phyloP scores from a whole-genome alignment of 2,113 vertebrate genomes.

The Leucopternis melanops region DNA sequence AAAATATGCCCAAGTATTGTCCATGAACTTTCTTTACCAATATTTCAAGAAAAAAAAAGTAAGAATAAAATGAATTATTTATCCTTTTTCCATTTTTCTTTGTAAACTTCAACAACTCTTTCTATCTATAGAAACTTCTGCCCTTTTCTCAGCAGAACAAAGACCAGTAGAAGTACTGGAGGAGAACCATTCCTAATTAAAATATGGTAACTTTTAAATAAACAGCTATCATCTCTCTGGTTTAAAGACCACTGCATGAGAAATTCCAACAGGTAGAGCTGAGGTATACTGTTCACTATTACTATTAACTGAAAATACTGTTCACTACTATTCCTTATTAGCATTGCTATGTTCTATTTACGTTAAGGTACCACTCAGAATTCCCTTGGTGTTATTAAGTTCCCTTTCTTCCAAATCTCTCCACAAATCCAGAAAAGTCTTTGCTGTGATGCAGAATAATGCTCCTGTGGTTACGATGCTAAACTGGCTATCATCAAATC shows the following conservation, averaged over 20 bases:
- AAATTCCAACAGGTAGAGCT: neutral
- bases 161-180: neutral
- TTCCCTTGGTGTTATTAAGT: neutral
- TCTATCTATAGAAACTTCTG: neutral
- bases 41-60: neutral
- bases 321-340: neutral
- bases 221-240: neutral
- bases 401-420: neutral
- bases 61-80: neutral
- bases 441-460: neutral
- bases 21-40: neutral
- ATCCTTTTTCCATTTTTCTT: neutral
- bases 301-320: neutral
- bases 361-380: neutral
- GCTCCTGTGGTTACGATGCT: neutral
- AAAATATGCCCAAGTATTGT: neutral
- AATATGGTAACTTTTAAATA: neutral
- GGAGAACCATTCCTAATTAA: neutral
- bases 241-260: neutral
- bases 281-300: neutral
- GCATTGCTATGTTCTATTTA: neutral
- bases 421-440: neutral
- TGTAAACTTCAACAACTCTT: neutral
- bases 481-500: neutral
- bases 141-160: neutral